Evolutionary conservation across 2,797 vertebrate genomes (phyloP).

Genomic region (Mormyrus hasselquistii): DNA sequence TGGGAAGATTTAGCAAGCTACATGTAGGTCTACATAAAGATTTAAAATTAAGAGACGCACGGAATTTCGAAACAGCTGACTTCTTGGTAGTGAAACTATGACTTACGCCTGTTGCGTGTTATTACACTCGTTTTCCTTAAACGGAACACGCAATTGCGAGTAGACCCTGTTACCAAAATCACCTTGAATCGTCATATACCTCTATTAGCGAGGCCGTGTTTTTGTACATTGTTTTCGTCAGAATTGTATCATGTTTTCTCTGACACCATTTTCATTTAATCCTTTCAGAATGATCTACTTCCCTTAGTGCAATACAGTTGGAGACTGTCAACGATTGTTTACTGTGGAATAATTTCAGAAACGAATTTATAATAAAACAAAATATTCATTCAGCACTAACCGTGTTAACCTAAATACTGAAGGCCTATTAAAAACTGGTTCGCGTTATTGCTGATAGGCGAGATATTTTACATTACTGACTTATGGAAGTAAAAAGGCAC

Average conservation of each 20-base stretch:
- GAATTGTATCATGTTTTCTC: background rate
- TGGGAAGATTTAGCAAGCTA: background rate
- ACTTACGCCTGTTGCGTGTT: background rate
- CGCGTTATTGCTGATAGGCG: background rate
- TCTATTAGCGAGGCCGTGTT: background rate
- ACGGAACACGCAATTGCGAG: background rate
- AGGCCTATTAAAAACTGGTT: background rate
- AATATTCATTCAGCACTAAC: background rate
- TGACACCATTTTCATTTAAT: background rate
- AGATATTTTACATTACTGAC: background rate
- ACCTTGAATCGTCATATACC: background rate
- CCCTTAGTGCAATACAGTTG: background rate
- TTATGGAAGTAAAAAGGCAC: background rate
- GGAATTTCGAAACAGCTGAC: background rate
- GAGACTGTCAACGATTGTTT: background rate
- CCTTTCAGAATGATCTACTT: background rate
- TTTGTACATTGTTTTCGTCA: background rate
- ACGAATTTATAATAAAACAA: background rate
- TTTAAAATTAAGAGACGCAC: constrained; percentile 18
- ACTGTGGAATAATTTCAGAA: background rate
- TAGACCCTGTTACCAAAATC: background rate
- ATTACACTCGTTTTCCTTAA: background rate
- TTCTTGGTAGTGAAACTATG: background rate
- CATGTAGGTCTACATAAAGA: background rate
- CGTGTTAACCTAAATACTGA: background rate